Evolutionary conservation across 2,797 vertebrate species (phyloP).

Genomic region (Catharus ustulatus): DNA sequence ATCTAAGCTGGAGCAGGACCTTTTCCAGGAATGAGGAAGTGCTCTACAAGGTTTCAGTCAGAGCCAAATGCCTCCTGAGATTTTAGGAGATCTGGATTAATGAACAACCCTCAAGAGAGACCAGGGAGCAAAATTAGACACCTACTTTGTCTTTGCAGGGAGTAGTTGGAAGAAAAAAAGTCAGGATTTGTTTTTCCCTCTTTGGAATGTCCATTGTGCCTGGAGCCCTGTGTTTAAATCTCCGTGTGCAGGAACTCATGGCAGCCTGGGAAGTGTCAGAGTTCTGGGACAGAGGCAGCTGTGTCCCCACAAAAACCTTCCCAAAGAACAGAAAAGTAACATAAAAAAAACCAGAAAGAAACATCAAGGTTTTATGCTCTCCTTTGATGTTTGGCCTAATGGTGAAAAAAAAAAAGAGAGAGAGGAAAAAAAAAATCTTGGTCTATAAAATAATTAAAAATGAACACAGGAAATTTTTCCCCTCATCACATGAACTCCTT

Average conservation of each 20-base stretch:
- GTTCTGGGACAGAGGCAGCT: neutral
- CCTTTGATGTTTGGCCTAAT: neutral
- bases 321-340: neutral
- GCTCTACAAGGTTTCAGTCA: neutral
- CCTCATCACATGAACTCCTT: neutral
- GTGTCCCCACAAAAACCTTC: neutral
- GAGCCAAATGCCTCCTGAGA: neutral
- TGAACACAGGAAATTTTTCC: rapidly evolving
- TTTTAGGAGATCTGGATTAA: neutral
- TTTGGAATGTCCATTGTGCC: neutral
- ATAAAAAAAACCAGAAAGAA: neutral
- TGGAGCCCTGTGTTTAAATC: neutral
- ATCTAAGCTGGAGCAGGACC: neutral
- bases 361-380: neutral
- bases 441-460: neutral
- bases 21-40: neutral
- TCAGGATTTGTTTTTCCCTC: rapidly evolving
- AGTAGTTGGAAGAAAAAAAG: neutral
- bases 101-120: neutral
- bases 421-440: no score
- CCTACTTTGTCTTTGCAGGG: neutral
- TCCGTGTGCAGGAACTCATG: rapidly evolving
- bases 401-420: neutral
- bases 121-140: neutral
- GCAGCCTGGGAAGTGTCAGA: neutral